Evolutionary conservation across 2,113 vertebrate species (phyloP).

Genomic region (Centrocercus urophasianus): DNA sequence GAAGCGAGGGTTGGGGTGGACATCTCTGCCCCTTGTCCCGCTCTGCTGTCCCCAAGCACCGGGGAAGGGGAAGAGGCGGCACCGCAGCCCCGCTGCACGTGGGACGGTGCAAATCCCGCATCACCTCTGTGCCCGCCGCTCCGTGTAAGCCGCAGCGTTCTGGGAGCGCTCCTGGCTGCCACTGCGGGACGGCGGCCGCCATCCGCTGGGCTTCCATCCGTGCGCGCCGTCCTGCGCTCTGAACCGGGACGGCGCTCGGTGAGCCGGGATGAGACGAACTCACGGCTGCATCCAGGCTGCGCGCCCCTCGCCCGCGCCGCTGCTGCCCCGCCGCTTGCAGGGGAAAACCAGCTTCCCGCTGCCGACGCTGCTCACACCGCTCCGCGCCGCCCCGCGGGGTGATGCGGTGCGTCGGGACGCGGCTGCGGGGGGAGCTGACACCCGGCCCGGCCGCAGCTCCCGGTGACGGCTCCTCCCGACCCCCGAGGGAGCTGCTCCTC

Average conservation of each 20-base stretch:
- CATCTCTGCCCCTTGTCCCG: too few relatives aligned
- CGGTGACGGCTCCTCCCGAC: accelerated
- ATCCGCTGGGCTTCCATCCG: not conserved
- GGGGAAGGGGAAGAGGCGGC: not conserved
- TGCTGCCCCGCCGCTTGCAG: not conserved
- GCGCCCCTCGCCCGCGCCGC: not conserved
- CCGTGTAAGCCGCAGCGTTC: not conserved
- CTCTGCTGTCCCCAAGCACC: not conserved
- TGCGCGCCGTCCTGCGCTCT: not conserved
- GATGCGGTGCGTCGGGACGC: not conserved
- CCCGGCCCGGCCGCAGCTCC: not conserved
- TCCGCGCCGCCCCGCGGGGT: not conserved
- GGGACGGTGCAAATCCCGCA: not conserved
- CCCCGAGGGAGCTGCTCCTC: not conserved
- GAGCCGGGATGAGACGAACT: not conserved
- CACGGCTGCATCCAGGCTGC: not conserved
- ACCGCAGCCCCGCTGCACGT: not conserved
- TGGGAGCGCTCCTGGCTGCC: not conserved
- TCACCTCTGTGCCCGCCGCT: not conserved
- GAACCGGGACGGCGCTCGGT: not conserved
- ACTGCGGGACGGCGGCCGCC: not conserved
- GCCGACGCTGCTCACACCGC: not conserved
- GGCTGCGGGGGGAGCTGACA: not conserved
- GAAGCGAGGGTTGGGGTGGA: not conserved
- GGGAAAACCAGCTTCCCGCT: not conserved